A percentile compares a stretch with the other conserved stretches of the same genome.
Evolutionary conservation across 2,888 invertebrate genomes (phyloP).

Genomic region (Cyclophora albipunctata): DNA sequence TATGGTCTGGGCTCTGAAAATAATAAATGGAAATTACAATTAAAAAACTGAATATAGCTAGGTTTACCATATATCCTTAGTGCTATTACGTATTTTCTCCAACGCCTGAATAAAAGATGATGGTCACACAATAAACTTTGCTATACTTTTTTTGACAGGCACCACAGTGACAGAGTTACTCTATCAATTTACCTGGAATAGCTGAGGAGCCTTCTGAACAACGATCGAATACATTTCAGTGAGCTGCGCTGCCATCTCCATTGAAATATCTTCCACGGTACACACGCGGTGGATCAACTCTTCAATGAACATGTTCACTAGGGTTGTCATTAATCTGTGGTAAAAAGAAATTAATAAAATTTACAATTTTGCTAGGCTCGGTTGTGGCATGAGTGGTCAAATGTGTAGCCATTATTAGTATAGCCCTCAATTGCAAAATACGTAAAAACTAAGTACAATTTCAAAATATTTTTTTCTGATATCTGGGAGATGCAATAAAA

Average conservation of each 20-base stretch:
- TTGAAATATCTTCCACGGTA: slow-evolving; percentile 89
- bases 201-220: slow-evolving; percentile 80
- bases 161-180: no score
- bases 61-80: no score
- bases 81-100: no score
- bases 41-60: no score
- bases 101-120: not conserved
- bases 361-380: not conserved
- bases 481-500: no score
- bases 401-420: no score
- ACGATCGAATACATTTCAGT: slow-evolving; percentile 84
- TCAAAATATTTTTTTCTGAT: no score
- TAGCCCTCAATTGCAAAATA: no score
- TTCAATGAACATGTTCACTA: slow-evolving; percentile 80
- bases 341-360: slow-evolving; percentile 6
- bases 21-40: not conserved
- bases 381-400: not conserved
- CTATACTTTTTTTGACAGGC: no score
- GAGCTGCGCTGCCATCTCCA: slow-evolving; percentile 86
- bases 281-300: slow-evolving; percentile 80
- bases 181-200: slow-evolving; percentile 77
- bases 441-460: no score
- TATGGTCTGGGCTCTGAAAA: slow-evolving; percentile 76
- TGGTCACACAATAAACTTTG: not conserved
- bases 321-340: slow-evolving; percentile 70